These are phyloP conservation scores for Andrena bicolor DNA, from an alignment of 2,888 invertebrate species.

Conservation along the genomic window DNA sequence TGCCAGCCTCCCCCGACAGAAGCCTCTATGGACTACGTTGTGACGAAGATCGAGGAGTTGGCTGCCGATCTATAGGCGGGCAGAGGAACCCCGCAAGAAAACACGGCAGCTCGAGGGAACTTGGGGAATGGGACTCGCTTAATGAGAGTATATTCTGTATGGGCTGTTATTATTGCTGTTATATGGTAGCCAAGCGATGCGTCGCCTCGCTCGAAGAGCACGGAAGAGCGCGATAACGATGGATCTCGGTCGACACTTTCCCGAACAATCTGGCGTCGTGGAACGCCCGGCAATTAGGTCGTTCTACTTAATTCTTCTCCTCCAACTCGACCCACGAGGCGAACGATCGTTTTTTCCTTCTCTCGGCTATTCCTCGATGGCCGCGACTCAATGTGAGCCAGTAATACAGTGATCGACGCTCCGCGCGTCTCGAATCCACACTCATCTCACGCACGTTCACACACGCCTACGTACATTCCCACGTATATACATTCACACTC, in stretches of 20 bases:
- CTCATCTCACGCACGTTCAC: not conserved
- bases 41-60: conserved; percentile 88
- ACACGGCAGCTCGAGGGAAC: not conserved
- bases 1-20: conserved; percentile 89
- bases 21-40: conserved; percentile 88
- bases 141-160: not conserved
- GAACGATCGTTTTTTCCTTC: conserved; percentile 17
- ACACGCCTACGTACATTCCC: not conserved
- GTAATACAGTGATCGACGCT: conserved; percentile 34
- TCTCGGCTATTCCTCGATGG: conserved; percentile 6
- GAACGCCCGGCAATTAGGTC: not conserved
- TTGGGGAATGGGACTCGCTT: not conserved
- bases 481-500: conserved; percentile 10
- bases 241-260: not conserved
- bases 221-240: not conserved
- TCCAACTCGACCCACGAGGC: not conserved
- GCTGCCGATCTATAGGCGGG: conserved; percentile 84
- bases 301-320: not conserved
- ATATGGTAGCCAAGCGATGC: conserved; percentile 24
- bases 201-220: conserved; percentile 5
- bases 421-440: too few relatives aligned
- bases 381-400: conserved; percentile 81
- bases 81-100: not conserved
- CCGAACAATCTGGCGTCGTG: not conserved
- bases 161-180: conserved; percentile 27